Evolutionary conservation across 2,797 vertebrate species (phyloP), one percentile per base, ranked within the genome.

Genomic region (Apogon talboti): DNA sequence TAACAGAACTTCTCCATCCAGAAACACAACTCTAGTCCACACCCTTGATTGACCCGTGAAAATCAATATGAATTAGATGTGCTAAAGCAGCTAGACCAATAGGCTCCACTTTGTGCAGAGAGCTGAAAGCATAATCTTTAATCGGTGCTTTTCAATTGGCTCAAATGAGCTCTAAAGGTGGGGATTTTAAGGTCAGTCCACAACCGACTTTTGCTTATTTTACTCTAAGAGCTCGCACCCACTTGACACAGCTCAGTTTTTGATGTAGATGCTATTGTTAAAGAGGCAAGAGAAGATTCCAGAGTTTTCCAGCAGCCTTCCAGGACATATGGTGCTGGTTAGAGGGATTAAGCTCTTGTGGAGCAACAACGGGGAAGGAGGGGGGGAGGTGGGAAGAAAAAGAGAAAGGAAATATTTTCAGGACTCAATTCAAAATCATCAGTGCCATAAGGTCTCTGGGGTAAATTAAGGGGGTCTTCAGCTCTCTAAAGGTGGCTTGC

Each of bases 251-350:
- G 79, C 84, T 66, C 58, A 1, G 16, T 71, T 84, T 88, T 80
- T 82, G 30, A 89, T 90, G 82, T 87, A 73, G 54, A 78, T 86
- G 80, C 89, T 89, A 83, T 93, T 92, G 88, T 92, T 91, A 83
- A 90, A 82, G 77, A 82, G 77, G 89, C 85, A 71, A 69, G 79
- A 83, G 82, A 71, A 74, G 85, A 92, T 92, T 89, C 89, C 90
- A 87, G 62, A 85, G 72, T 91, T 90, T 92, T 92, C 82, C 88
- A 86, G 81, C 78, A 88, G 82, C 74, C 82, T 90, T 90, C 73
- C 79, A 87, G 80, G 74, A 90, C 93, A 94, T 93, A 60, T 94
- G 92, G 91, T 76, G 74, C 81, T 91, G 79, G 88, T 94, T 94
- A 93, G 82, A 60, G 74, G 87, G 88, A 91, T 91, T 89, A 91